Conservation (phyloP, 2,888 invertebrate species). For the Pocota personata region DNA sequence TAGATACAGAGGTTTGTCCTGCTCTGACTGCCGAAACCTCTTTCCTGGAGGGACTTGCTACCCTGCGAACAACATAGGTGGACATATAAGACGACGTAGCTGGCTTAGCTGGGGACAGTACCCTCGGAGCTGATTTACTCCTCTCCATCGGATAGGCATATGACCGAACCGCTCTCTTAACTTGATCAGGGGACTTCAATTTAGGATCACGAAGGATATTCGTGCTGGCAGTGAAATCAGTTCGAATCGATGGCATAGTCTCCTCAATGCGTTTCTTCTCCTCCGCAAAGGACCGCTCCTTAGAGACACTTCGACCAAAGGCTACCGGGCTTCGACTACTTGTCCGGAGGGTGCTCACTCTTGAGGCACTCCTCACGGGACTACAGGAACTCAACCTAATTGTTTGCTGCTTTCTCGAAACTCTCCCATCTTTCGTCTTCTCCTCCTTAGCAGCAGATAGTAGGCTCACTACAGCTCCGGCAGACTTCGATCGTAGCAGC, state of each 20-base stretch:
- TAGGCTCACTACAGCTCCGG: conserved; percentile 79
- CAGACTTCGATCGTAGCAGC: conserved; percentile 81
- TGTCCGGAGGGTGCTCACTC: conserved; percentile 77
- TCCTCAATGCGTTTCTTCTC: conserved; percentile 84
- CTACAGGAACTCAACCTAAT: conserved; percentile 79
- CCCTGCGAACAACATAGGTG: conserved; percentile 36
- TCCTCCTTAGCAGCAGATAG: conserved; percentile 76
- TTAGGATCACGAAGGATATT: conserved; percentile 84
- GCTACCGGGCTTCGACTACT: conserved; percentile 82
- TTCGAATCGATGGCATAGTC: conserved; percentile 79
- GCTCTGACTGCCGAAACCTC: conserved; percentile 53
- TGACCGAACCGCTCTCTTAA: conserved; percentile 83
- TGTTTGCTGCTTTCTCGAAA: conserved; percentile 77
- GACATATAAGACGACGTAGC: conserved; percentile 40
- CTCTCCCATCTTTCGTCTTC: conserved; percentile 68
- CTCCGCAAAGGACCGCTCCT: conserved; percentile 85
- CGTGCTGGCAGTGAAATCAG: conserved; percentile 81
- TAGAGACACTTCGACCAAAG: conserved; percentile 83
- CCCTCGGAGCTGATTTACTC: conserved; percentile 81
- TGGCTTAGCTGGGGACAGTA: conserved; percentile 55
- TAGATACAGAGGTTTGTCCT: conserved; percentile 17
- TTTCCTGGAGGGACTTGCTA: conserved; percentile 57
- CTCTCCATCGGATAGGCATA: conserved; percentile 79
- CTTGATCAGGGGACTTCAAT: conserved; percentile 85
- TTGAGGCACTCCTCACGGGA: conserved; percentile 75